phyloP scores from a whole-genome alignment of 2,888 invertebrate species.

The Drosophila ezoana region DNA sequence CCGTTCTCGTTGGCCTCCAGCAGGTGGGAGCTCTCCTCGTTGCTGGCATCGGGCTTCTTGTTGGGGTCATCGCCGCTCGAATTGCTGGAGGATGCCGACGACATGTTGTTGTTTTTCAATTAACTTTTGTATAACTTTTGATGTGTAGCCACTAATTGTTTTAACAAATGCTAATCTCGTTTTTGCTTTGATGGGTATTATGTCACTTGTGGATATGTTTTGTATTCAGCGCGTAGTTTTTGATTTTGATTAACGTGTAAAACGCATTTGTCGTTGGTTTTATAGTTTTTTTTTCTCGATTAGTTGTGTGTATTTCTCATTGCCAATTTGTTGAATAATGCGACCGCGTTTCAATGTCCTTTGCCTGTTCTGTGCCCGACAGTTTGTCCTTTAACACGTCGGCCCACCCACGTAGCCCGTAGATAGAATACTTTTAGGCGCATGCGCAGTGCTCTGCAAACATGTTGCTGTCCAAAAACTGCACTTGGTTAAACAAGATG shows the following conservation, averaged over 20 bases:
- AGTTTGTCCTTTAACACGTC: conserved; percentile 62
- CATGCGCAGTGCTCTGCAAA: conserved; percentile 65
- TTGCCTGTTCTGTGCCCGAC: conserved; percentile 38
- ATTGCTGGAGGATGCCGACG: conserved; percentile 64
- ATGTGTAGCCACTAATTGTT: conserved; percentile 20
- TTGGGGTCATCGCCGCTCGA: conserved; percentile 66
- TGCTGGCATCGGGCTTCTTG: conserved; percentile 63
- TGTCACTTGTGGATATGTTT: conserved; percentile 59
- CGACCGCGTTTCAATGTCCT: conserved; percentile 59
- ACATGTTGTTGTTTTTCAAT: conserved; percentile 45
- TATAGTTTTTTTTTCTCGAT: conserved; percentile 12
- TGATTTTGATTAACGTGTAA: conserved; percentile 9
- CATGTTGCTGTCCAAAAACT: conserved; percentile 64
- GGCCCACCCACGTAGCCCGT: conserved; percentile 67
- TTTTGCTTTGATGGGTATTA: conserved; percentile 42
- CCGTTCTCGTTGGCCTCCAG: conserved; percentile 81
- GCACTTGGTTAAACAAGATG: conserved; percentile 36
- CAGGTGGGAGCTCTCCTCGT: conserved; percentile 83
- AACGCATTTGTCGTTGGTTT: conserved; percentile 14
- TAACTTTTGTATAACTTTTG: neutral
- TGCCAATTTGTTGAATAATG: conserved; percentile 63
- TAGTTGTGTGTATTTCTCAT: conserved; percentile 25
- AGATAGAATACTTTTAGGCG: conserved; percentile 58
- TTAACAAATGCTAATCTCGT: conserved; percentile 32
- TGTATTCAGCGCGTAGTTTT: conserved; percentile 32